These are phyloP conservation scores for Desmophyllum pertusum DNA, from an alignment of 92 coral and sea anemone species.

Conservation along the genomic window DNA sequence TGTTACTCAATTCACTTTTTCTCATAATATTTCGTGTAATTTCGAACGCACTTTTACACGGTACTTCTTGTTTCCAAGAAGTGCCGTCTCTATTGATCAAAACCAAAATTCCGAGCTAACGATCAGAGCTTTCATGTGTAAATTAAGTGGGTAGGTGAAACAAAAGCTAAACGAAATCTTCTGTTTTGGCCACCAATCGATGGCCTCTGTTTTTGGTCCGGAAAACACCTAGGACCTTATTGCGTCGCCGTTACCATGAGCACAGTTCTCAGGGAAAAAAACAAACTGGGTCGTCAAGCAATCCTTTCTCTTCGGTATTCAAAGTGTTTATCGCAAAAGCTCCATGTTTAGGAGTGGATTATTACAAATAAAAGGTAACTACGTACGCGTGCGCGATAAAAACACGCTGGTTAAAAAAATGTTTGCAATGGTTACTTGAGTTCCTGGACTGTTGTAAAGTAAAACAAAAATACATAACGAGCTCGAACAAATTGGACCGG, in stretches of 20 bases:
- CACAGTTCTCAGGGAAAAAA: conserved; percentile 29
- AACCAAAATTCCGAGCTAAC: background rate
- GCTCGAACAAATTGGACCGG: background rate
- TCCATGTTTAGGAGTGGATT: background rate
- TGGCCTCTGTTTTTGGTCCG: background rate
- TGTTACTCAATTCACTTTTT: background rate
- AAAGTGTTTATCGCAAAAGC: background rate
- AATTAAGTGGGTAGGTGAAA: background rate
- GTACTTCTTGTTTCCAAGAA: conserved; percentile 4
- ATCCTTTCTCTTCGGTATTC: background rate
- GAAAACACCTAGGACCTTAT: background rate
- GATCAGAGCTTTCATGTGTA: conserved; percentile 29
- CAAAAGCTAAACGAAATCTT: background rate
- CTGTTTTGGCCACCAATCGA: conserved; percentile 34
- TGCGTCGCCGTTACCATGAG: conserved; percentile 21
- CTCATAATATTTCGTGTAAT: background rate
- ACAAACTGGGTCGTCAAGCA: conserved; percentile 20
- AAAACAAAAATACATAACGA: background rate
- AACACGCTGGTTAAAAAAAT: background rate
- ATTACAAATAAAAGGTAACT: background rate
- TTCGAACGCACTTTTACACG: background rate
- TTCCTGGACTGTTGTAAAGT: background rate
- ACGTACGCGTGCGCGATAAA: background rate
- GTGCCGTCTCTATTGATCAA: background rate
- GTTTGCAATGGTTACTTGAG: background rate